Conservation (phyloP, 2,888 invertebrate species). For the Oligia strigilis region DNA sequence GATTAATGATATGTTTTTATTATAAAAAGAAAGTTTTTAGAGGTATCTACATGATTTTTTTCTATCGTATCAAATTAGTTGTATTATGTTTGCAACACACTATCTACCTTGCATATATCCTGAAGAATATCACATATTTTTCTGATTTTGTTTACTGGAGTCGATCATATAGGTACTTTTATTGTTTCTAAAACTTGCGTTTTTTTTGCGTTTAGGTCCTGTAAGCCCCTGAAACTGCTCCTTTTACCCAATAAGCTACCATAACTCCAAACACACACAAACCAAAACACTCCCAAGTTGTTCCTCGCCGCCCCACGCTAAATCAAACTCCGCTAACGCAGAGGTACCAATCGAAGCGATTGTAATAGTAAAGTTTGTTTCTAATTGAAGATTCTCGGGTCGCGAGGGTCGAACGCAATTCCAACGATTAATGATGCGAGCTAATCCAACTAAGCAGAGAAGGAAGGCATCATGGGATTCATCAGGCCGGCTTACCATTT, state of each 20-base stretch:
- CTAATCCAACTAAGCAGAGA: conserved; percentile 88
- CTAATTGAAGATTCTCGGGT: conserved; percentile 86
- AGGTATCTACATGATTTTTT: too few species aligned
- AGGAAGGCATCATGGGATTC: conserved; percentile 80
- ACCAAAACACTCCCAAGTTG: conserved; percentile 53
- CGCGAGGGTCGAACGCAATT: conserved; percentile 83
- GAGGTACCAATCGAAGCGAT: conserved; percentile 78
- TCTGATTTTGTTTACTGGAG: too few species aligned
- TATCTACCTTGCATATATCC: too few species aligned
- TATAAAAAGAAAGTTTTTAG: too few species aligned
- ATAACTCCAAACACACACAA: conserved; percentile 39
- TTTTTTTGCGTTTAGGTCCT: too few species aligned
- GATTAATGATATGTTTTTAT: too few species aligned
- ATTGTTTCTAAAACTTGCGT: too few species aligned
- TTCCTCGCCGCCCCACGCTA: conserved; percentile 58
- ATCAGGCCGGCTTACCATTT: conserved; percentile 78
- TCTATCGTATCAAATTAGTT: too few species aligned
- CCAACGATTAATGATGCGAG: conserved; percentile 88
- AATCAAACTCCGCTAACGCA: conserved; percentile 68
- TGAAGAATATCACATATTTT: too few species aligned
- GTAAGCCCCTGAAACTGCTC: conserved; percentile 6
- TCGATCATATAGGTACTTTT: too few species aligned
- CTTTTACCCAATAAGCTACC: conserved; percentile 22
- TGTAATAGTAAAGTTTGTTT: conserved; percentile 86
- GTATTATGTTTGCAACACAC: too few species aligned